phyloP scores from a whole-genome alignment of 2,888 invertebrate genomes.

The Iphiclides podalirius region DNA sequence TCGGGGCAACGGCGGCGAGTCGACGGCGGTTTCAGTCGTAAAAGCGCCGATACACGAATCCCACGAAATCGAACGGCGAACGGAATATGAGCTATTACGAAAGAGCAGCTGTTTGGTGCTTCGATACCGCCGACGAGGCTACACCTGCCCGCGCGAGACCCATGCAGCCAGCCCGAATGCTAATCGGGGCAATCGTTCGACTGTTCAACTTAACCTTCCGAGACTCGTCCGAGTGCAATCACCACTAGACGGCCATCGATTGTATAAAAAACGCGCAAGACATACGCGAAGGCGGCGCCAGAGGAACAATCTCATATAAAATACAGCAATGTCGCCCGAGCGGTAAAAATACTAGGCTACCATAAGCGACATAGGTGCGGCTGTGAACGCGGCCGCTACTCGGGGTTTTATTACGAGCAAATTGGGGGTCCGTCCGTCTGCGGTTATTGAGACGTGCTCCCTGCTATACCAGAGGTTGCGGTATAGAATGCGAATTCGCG shows the following conservation, averaged over 20 bases:
- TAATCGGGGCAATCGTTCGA: too few species aligned
- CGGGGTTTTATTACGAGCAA: constrained; percentile 63
- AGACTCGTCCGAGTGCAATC: too few species aligned
- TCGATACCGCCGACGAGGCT: constrained; percentile 58
- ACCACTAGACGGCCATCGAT: too few species aligned
- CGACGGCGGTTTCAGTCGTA: too few species aligned
- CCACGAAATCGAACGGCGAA: too few species aligned
- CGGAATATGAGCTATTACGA: too few species aligned
- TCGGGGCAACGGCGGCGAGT: too few species aligned
- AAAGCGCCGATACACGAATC: too few species aligned
- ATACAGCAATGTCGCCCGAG: constrained; percentile 40
- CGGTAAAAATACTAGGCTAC: constrained; percentile 37
- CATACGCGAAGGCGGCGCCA: constrained; percentile 42
- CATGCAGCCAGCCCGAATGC: background rate
- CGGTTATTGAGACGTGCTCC: constrained; percentile 76
- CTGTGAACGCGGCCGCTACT: constrained; percentile 26
- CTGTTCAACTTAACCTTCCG: constrained; percentile 1
- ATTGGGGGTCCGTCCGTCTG: constrained; percentile 67
- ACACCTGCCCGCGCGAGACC: constrained; percentile 54
- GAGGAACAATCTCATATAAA: constrained; percentile 51
- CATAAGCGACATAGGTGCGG: constrained; percentile 26
- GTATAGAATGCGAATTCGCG: too few species aligned
- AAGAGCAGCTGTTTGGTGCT: constrained; percentile 69
- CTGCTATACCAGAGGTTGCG: too few species aligned
- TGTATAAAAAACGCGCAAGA: constrained; percentile 66